Base-by-base conservation (phyloP, 2,113 vertebrate species). In the Todiramphus saurophagus region DNA sequence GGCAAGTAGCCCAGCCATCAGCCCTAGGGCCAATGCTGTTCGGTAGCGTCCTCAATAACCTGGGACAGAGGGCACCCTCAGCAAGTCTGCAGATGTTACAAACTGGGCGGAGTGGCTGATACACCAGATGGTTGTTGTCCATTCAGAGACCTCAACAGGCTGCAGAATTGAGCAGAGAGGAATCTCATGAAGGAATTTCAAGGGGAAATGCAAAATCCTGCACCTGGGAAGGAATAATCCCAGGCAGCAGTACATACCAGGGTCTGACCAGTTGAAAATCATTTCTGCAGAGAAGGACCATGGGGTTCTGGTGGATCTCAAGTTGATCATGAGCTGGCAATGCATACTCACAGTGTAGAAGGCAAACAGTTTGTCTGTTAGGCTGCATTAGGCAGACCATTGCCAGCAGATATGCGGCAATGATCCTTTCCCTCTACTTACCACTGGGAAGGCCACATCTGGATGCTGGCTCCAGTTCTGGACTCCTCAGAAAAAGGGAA, bases 1-100 rank as follows among this genome's bases (percentile, higher is more conserved):
- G n/a, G 1, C 53, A 27, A 63, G 63, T 35, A 11, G 2, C 35
- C 17, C 58, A 35, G 11, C 1, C 0, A 24, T 50, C 1, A 0
- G 9, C 63, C 20, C 46, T 24, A 43, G 6, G 28, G 27, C 14
- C 9, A 67, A 3, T 21, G 24, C 7, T 7, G 3, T 7, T 30
- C 7, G 43, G 16, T 37, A 41, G 23, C 24, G 63, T 70, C 24
- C 33, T 24, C n/a, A 21, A 39, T 37, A 18, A 63, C 46, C 35
- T n/a, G 50, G 24, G 13, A 53, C 21, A 82, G 25, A 9, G 13
- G 8, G 13, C 4, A 53, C 13, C 44, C 37, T 24, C 53, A 64
- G 48, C 50, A 67, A 41, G 19, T 35, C 56, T 78, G 69, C 60
- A 70, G 14, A 5, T 50, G 31, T 31, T 24, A 35, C 24, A 18